Base-by-base conservation (phyloP, 2,888 invertebrate species). In the Syrista parreyssii region DNA sequence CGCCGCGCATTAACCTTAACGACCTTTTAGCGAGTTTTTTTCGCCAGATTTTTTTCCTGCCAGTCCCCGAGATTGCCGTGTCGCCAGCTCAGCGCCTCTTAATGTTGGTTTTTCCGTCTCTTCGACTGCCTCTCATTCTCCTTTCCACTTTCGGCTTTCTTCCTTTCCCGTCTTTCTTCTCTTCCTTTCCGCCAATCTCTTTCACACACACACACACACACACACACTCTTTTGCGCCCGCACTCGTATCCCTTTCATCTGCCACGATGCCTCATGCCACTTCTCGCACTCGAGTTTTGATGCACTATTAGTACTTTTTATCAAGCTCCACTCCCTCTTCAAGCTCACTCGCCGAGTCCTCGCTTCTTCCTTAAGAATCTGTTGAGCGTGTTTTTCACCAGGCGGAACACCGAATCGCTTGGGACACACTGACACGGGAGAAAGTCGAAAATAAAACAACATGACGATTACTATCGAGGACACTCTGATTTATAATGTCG, bases 41-140 rank as follows among this genome's bases (percentile, higher is more conserved):
- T 84, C 78, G 78, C 79, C 76, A 75, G 73, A 69, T 79, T 78
- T 76, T 75, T 55, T 55, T 55, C 79, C 83, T 83, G 82, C 83
- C 84, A 84, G 86, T 85, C 84, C 83, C 87, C 84, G 87, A 88
- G 88, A 88, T 88, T 88, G 87, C 88, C 87, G 86, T 88, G 88
- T 87, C 88, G 87, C 87, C 83, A 87, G 85, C 88, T 88, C 88
- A 88, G 88, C 88, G 88, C 85, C 87, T 88, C 88, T 88, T 88
- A 88, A 88, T 88, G 88, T 87, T 87, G 79, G 81, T 85, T 88
- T 86, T 88, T 88, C 72, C 75, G 15, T 68, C 74, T 36, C 30
- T 34, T 36, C 9, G 32, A 6, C 55, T 15, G 68, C 68, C 33
- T 76, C 73, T 31, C 75, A 1, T 11, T 71, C 68, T 87, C 82